Evolutionary conservation across 2,113 vertebrate genomes (phyloP), one percentile per base, ranked within the genome.

Genomic region (Salvelinus sp.): DNA sequence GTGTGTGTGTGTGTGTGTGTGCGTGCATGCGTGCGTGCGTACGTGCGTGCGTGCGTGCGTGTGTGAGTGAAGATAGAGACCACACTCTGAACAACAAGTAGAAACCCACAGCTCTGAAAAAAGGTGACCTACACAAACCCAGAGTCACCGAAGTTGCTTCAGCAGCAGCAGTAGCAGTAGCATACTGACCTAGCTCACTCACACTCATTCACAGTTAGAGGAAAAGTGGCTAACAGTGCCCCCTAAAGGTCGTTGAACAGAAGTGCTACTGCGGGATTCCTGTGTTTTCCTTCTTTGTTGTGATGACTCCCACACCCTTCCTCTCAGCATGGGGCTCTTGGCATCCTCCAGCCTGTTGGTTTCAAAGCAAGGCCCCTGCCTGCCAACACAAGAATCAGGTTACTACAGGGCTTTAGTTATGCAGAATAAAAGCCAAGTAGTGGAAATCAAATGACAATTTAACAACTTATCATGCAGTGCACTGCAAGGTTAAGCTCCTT

Each of bases 371-470:
- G n/a, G 57, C 58, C 9, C 50, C 4, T 30, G 63, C 25, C 27
- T 27, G 38, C 62, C 33, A 73, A 64, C n/a, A 5, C 4, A 18
- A 44, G 16, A 50, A 75, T 63, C 30, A 30, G 65, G 22, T 58
- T 50, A 28, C 68, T n/a, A 12, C 18, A 13, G 18, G 22, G 12
- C 48, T 18, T 73, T 47, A 44, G 62, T 62, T 62, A 38, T 60
- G 28, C 20, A 28, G 58, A 70, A 70, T 14, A 58, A 70, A 73
- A 74, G 76, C 50, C 30, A 47, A 70, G 77, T 70, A 71, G 23
- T 70, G 77, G 54, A 79, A 74, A 79, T 74, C 65, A 73, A 69
- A 68, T 68, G 4, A 25, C 63, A 72, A 72, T 68, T 78, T 77
- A 66, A 44, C 73, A 69, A 78, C 63, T 69, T 78, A 78, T 73